A percentile compares a stretch with the other conserved stretches of the same genome.
Evolutionary conservation across 2,797 vertebrate genomes (phyloP).

Genomic region (Crenichthys baileyi): DNA sequence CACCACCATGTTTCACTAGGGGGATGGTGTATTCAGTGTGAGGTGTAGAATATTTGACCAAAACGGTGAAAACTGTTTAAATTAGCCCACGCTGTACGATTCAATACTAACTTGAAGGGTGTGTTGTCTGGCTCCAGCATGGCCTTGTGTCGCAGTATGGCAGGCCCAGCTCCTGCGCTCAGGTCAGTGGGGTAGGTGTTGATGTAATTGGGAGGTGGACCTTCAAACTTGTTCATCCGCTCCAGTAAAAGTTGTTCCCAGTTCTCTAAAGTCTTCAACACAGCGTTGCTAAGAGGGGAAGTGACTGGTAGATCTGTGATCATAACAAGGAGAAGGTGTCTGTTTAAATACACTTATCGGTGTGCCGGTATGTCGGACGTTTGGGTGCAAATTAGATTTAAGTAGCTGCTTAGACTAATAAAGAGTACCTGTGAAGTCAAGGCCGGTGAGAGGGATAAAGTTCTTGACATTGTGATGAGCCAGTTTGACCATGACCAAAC

Average conservation of each 20-base stretch:
- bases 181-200: conserved; percentile 91
- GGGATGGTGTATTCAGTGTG: background rate
- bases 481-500: conserved; percentile 94
- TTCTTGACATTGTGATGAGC: conserved; percentile 92
- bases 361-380: background rate
- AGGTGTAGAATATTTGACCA: too few species aligned
- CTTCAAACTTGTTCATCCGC: conserved; percentile 93
- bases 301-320: conserved; percentile 92
- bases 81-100: background rate
- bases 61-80: background rate
- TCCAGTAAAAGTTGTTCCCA: conserved; percentile 96
- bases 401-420: conserved; percentile 5
- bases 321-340: conserved; percentile 25
- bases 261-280: conserved; percentile 94
- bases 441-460: conserved; percentile 93
- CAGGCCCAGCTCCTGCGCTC: conserved; percentile 87
- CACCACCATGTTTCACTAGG: background rate
- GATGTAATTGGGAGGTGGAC: conserved; percentile 96
- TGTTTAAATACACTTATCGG: background rate
- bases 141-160: conserved; percentile 93
- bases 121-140: conserved; percentile 99
- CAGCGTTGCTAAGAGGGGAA: conserved; percentile 91
- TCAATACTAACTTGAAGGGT: conserved; percentile 90
- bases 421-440: conserved; percentile 90
- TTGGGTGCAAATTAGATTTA: background rate